Base-by-base conservation (phyloP, 30 jellyfish, hydroid and myxozoan species). In the Pelagia noctiluca region DNA sequence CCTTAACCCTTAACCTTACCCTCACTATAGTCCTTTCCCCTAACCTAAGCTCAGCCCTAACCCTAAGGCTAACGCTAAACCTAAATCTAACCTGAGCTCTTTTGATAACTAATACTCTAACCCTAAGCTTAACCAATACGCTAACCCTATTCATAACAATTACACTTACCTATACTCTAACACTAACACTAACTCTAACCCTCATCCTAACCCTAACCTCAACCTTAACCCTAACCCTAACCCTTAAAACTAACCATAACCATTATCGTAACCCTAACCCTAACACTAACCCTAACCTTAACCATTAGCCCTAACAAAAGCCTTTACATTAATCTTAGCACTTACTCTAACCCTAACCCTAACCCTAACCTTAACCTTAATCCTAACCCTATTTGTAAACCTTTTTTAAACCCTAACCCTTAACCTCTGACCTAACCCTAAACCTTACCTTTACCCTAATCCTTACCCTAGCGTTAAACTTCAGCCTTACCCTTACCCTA, bases 11-110 rank as follows among this genome's bases (percentile, higher is more conserved):
- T 19, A 34, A 8, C 76, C 76, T 63, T 19, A 63, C 76, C 76
- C 76, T 63, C 22, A 63, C 76, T 37, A 22, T 63, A 63, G 28
- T 38, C 76, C 76, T 63, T 19, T 19, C 76, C 76, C 76, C 28
- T 19, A 63, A 26, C 76, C 37, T 28, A 63, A 63, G 49, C 76
- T 38, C 28, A 63, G 28, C 33, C 76, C 76, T 63, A 63, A 63
- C 76, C 33, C 76, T 63, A 63, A 63, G 25, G 42, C 76, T 63
- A 18, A 63, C 76, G 42, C 76, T 63, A 5, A 63, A 21, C 37
- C 76, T 38, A 19, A 18, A 63, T 38, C 76, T 38, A 19, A 63
- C 22, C 76, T 38, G 42, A 63, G 28, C 76, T 38, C 76, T 63
- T 25, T 19, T 38, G 42, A 35, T 63, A 63, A 63, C 76, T 38